Base-by-base conservation (phyloP, 1,140 invertebrate species). In the Trypoxylus dichotomus region DNA sequence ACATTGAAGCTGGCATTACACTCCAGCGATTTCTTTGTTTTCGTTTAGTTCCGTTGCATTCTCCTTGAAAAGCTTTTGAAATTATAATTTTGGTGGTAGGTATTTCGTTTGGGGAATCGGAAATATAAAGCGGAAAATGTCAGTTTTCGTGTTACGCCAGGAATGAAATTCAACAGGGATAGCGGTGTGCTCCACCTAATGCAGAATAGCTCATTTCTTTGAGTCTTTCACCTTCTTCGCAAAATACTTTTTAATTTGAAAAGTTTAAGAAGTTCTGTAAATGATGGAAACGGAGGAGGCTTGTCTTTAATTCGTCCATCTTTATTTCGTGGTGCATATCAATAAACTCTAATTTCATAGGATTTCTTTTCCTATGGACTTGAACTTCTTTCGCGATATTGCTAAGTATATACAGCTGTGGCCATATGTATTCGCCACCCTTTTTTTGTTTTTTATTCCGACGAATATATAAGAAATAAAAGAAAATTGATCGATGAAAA, bases 231-330 rank as follows among this genome's bases (percentile, higher is more conserved):
- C 47, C 47, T 54, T 19, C 47, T 54, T 54, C 47, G 47, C 19
- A 54, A 54, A 54, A 54, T n/a, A 54, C 47, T 54, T 54, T 54
- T 54, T 54, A 54, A 54, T 54, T 54, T 54, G 47, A 54, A 54
- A 54, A 54, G 47, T 54, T 54, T 54, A 21, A n/a, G 47, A 54
- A 54, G 47, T 54, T 54, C 47, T 7, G 47, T 54, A 54, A 54
- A n/a, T 54, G 47, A 13, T 54, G 47, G 19, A n/a, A 54, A 54
- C 47, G 47, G 19, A 54, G 13, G 47, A 54, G 15, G 47, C 47
- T 54, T 54, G 13, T 54, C 15, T 54, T 54, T 54, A 54, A 54
- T 54, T 54, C 47, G 47, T 54, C 47, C 6, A 1, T 19, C 47
- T 54, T 19, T 54, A 54, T 54, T 54, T 54, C 15, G 47, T 54